Percentiles rank a stretch among this genome's conserved stretches.
Conservation (phyloP, 2,797 vertebrate species). For the Novumbra hubbsi region DNA sequence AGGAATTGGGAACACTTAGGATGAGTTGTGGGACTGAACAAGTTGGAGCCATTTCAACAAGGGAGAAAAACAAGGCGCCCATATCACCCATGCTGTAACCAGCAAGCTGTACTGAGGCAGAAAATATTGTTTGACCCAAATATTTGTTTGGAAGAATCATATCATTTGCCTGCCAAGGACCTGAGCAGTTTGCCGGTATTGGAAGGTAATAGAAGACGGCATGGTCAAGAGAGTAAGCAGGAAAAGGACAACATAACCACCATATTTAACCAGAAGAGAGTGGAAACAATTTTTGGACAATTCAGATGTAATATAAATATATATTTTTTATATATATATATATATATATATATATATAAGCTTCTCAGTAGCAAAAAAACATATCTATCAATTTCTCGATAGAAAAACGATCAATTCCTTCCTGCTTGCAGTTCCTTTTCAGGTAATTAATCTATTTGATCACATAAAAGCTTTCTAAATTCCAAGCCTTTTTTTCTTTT, state of each 20-base stretch:
- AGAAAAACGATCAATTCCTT: background rate
- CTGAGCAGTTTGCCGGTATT: conserved; percentile 23
- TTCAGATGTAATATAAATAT: too few relatives aligned
- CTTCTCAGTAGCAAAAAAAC: background rate
- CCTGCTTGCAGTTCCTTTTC: background rate
- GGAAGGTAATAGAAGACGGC: conserved; percentile 20
- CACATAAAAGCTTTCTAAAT: background rate
- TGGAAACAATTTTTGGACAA: background rate
- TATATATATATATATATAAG: too few relatives aligned
- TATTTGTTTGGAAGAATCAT: conserved; percentile 35
- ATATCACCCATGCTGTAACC: conserved; percentile 16
- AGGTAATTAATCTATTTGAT: background rate
- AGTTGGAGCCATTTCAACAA: conserved; percentile 50
- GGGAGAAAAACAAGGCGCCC: conserved; percentile 2
- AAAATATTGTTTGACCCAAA: conserved; percentile 33
- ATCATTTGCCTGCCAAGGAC: conserved; percentile 20
- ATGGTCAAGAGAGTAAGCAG: background rate
- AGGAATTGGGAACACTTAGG: conserved; percentile 47
- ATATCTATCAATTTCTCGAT: background rate
- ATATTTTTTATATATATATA: too few relatives aligned
- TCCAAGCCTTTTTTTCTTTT: background rate
- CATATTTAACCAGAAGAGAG: background rate
- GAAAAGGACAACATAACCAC: background rate
- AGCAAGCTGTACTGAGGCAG: conserved; percentile 1
- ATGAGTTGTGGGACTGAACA: conserved; percentile 28